A percentile compares a stretch with the other conserved stretches of the same genome.
Evolutionary conservation across 2,113 vertebrate species (phyloP).

Genomic region (Egretta garzetta): DNA sequence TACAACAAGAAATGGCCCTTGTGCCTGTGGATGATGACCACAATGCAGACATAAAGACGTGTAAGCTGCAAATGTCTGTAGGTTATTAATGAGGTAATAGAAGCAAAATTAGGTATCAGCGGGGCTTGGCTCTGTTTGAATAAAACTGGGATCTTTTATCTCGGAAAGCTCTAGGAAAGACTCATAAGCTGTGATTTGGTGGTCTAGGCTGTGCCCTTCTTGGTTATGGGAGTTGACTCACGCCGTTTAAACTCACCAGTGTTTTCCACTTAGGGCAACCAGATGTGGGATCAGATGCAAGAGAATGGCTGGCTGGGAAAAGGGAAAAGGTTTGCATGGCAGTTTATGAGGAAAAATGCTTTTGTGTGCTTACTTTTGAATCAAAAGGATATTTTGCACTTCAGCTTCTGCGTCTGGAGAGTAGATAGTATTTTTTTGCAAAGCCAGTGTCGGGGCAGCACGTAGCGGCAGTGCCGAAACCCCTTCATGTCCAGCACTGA

Average conservation of each 20-base stretch:
- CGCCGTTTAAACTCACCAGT: not conserved
- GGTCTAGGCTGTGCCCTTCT: constrained; percentile 44
- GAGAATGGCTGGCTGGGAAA: not conserved
- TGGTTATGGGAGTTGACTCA: constrained; percentile 36
- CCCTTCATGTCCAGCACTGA: not conserved
- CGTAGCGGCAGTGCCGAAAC: not conserved
- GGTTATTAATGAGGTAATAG: constrained; percentile 68
- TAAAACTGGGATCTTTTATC: constrained; percentile 56
- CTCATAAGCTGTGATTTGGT: constrained; percentile 59
- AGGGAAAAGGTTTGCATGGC: not conserved
- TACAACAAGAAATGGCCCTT: constrained; percentile 15
- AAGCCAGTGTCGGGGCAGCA: not conserved
- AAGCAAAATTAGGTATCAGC: constrained; percentile 60
- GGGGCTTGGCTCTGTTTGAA: constrained; percentile 61
- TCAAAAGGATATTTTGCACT: not conserved
- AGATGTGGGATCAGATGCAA: constrained; percentile 4
- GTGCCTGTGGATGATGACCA: not conserved
- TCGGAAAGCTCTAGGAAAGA: constrained; percentile 20
- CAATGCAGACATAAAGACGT: constrained; percentile 43
- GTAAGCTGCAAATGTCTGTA: constrained; percentile 34
- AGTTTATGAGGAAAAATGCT: not conserved
- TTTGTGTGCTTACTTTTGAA: constrained; percentile 1
- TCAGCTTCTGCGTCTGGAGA: not conserved
- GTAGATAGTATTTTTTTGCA: not conserved
- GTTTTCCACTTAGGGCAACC: constrained; percentile 46